Conservation (phyloP, 2,797 vertebrate genomes). For the Ambastaia sidthimunki region DNA sequence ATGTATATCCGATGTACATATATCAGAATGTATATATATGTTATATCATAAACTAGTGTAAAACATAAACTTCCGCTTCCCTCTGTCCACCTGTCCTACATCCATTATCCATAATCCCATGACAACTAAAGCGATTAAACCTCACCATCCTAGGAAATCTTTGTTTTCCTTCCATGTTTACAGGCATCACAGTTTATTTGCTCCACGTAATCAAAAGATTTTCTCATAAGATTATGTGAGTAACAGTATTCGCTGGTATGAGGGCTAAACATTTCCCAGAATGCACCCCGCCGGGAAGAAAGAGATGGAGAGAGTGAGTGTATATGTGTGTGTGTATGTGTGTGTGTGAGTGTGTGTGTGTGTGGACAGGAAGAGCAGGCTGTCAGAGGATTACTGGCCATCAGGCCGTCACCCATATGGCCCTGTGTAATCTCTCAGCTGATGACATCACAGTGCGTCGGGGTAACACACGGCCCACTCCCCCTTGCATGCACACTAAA, state of each 20-base stretch:
- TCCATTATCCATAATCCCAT: conserved; percentile 63
- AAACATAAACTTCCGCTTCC: conserved; percentile 45
- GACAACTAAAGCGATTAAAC: conserved; percentile 74
- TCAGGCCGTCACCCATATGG: conserved; percentile 78
- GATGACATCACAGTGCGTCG: conserved; percentile 77
- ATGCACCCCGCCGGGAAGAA: conserved; percentile 24
- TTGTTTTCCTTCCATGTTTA: neutral
- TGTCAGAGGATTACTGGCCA: conserved; percentile 72
- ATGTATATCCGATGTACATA: too few relatives aligned
- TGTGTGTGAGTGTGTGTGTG: conserved; percentile 6
- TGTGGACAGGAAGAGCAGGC: conserved; percentile 55
- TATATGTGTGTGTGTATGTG: too few relatives aligned
- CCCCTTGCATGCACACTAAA: conserved; percentile 5
- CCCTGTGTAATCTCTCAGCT: conserved; percentile 74
- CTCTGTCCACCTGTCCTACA: conserved; percentile 64
- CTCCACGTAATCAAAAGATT: neutral
- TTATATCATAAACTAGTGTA: conserved; percentile 41
- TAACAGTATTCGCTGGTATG: neutral
- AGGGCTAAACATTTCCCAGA: conserved; percentile 33
- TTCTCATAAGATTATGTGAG: conserved; percentile 4
- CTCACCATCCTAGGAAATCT: conserved; percentile 55
- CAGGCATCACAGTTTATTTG: neutral
- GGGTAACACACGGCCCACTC: conserved; percentile 64
- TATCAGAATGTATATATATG: too few relatives aligned
- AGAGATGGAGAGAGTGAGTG: conserved; percentile 14